Evolutionary conservation across 2,113 vertebrate species (phyloP), one percentile per base, ranked within the genome.

Genomic region (Pluvianellus socialis): DNA sequence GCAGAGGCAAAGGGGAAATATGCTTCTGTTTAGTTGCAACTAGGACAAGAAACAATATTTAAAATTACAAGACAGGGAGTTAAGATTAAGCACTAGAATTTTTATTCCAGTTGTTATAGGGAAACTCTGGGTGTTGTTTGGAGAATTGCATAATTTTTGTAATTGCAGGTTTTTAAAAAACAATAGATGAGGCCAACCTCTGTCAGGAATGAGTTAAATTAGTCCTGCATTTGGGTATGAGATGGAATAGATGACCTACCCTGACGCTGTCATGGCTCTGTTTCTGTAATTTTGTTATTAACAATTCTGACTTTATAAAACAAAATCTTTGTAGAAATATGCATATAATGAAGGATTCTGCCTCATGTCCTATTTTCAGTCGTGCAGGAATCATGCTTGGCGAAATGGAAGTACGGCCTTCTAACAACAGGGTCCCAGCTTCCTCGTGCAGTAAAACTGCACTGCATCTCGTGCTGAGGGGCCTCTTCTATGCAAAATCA

Each of bases 211-310:
- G 33, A 38, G 35, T 52, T 83, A 53, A 53, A 53, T 47, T 74
- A 42, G n/a, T 35, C 68, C 47, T 20, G 47, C 0, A 0, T 33
- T 76, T 6, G 1, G 33, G 10, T 47, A 4, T 30, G 52, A 9
- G 17, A 17, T 28, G 28, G 42, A 38, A 10, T 7, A 70, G 32
- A 3, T 33, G 24, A 40, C 61, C 45, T 72, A 7, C 35, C 38
- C 49, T 88, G 66, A 62, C 7, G 8, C 38, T 82, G 33, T 14
- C 40, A 26, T 3, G 5, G 27, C 35, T 75, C 26, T 79, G 9
- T n/a, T 66, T 75, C 68, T 59, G 16, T 65, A 42, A 15, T 65
- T 75, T 23, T 42, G 15, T 71, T 65, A 44, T 21, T 61, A 40
- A 66, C 33, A 58, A 11, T 49, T 50, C 77, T 52, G 52, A 30